Conservation (phyloP, 2,113 vertebrate species). For the Ramphastos sulfuratus region DNA sequence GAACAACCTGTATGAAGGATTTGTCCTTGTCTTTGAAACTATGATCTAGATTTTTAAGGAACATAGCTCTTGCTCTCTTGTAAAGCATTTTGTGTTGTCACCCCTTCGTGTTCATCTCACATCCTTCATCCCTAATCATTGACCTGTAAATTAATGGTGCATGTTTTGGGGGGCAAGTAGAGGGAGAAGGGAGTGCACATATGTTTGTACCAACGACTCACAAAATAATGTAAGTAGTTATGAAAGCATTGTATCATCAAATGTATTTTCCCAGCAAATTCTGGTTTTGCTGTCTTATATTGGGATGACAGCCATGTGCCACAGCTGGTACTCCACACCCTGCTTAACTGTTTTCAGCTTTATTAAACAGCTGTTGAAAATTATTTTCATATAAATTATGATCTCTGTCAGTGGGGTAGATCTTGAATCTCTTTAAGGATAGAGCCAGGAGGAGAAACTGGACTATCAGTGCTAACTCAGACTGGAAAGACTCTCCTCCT, state of each 20-base stretch:
- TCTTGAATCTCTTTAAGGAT: not conserved
- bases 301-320: rapidly evolving
- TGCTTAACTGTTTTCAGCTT: not conserved
- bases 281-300: not conserved
- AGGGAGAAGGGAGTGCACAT: not conserved
- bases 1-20: not conserved
- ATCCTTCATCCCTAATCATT: not conserved
- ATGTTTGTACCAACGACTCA: not conserved
- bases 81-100: not conserved
- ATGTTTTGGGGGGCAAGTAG: not conserved
- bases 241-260: not conserved
- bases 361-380: not conserved
- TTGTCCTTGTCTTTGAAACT: not conserved
- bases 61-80: not conserved
- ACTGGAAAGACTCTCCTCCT: not conserved
- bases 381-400: not conserved
- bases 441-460: not conserved
- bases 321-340: not conserved
- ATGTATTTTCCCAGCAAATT: not conserved
- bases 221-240: not conserved
- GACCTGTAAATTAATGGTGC: not conserved
- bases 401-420: not conserved
- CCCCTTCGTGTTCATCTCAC: not conserved
- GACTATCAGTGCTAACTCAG: not conserved
- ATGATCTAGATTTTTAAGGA: not conserved